Evolutionary conservation across 2,797 vertebrate species (phyloP).

Genomic region (Gouania willdenowi): DNA sequence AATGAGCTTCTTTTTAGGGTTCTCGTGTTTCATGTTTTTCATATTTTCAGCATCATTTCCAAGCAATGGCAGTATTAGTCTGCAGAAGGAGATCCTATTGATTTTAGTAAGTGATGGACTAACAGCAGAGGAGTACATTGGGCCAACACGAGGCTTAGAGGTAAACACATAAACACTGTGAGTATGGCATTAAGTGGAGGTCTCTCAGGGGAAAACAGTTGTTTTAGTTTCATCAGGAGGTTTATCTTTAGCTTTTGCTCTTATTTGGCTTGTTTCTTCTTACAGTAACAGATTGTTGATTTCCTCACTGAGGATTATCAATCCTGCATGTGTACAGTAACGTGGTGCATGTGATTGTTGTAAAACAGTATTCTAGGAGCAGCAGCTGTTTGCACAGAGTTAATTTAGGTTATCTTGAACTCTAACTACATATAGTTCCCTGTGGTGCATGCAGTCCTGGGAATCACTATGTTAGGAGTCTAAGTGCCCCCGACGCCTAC

Average conservation of each 20-base stretch:
- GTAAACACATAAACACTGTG: conserved; percentile 17
- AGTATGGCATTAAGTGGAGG: not conserved
- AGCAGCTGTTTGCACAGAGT: conserved; percentile 26
- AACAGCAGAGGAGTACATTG: conserved; percentile 8
- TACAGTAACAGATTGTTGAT: conserved; percentile 12
- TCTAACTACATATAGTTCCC: conserved; percentile 22
- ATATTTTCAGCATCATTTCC: conserved; percentile 19
- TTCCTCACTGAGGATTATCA: conserved; percentile 12
- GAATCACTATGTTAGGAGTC: conserved; percentile 22
- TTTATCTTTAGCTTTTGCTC: conserved; percentile 9
- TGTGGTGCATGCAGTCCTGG: conserved; percentile 8
- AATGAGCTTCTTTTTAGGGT: too few relatives aligned
- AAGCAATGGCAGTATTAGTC: conserved; percentile 37
- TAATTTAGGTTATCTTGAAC: conserved; percentile 34
- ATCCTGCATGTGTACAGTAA: conserved; percentile 6
- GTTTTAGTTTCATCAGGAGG: conserved; percentile 20
- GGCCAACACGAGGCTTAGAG: conserved; percentile 21
- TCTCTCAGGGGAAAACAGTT: conserved; percentile 5
- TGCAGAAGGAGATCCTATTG: conserved; percentile 33
- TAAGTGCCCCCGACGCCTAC: conserved; percentile 50
- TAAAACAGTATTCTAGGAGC: conserved; percentile 14
- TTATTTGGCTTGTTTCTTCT: conserved; percentile 10
- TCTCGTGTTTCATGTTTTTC: conserved; percentile 13
- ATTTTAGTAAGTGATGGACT: conserved; percentile 23
- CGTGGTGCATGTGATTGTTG: conserved; percentile 1